A percentile compares a stretch with the other conserved stretches of the same genome.
Conservation (phyloP, 2,888 invertebrate species). For the Invenusta paracnida region DNA sequence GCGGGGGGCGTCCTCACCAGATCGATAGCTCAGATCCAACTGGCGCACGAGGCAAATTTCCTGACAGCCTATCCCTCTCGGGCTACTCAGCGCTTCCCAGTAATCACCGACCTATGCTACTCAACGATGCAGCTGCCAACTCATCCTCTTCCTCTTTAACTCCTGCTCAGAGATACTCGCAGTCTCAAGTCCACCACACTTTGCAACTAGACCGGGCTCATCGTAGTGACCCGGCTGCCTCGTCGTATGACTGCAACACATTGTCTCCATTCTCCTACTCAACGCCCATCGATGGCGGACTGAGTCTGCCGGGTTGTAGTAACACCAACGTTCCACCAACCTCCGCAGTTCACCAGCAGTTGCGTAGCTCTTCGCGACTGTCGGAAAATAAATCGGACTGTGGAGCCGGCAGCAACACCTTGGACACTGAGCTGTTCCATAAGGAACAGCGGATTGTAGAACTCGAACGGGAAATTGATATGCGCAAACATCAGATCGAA, state of each 20-base stretch:
- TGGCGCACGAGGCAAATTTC: neutral
- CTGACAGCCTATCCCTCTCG: neutral
- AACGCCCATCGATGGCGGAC: neutral
- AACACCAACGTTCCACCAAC: neutral
- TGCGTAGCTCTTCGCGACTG: neutral
- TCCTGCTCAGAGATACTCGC: slow-evolving; percentile 14
- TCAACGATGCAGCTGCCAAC: neutral
- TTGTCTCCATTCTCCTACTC: neutral
- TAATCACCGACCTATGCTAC: slow-evolving; percentile 17
- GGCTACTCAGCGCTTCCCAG: neutral
- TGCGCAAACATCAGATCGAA: slow-evolving; percentile 66
- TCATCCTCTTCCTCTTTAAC: too few relatives aligned
- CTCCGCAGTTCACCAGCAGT: neutral
- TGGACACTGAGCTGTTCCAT: slow-evolving; percentile 63
- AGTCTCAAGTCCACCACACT: neutral
- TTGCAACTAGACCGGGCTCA: neutral
- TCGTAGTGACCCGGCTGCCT: neutral
- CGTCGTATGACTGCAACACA: neutral
- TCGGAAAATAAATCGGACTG: too few relatives aligned
- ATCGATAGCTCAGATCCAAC: slow-evolving; percentile 7
- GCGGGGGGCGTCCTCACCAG: neutral
- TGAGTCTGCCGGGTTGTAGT: neutral
- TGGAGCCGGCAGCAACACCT: neutral
- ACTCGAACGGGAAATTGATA: slow-evolving; percentile 66
- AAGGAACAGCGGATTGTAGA: slow-evolving; percentile 66